phyloP scores from a whole-genome alignment of 1,140 invertebrate genomes.

The Eriosoma lanigerum region DNA sequence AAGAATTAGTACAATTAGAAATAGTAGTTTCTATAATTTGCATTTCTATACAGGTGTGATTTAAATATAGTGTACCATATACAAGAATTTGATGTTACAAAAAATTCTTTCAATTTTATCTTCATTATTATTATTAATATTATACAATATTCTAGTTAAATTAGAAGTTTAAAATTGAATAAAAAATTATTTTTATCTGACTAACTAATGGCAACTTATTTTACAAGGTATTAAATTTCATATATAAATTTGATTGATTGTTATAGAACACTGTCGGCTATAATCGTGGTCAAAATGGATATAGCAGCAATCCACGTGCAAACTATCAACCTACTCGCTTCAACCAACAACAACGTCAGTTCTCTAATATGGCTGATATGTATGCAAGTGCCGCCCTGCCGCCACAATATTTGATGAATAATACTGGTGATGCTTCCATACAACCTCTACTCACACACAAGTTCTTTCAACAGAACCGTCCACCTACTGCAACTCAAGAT shows the following conservation, averaged over 20 bases:
- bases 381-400: conserved; percentile 62
- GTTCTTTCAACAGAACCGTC: conserved; percentile 64
- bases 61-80: no score
- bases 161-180: no score
- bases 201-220: no score
- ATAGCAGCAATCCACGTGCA: conserved; percentile 57
- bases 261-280: conserved; percentile 54
- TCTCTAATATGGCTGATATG: conserved; percentile 57
- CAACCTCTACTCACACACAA: conserved; percentile 66
- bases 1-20: no score
- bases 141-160: no score
- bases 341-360: conserved; percentile 58
- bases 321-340: conserved; percentile 56
- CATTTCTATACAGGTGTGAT: no score
- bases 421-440: conserved; percentile 60
- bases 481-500: conserved; percentile 62
- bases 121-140: no score
- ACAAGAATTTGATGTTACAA: no score
- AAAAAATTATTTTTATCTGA: no score
- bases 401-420: conserved; percentile 62
- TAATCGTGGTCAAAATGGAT: conserved; percentile 57
- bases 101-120: no score
- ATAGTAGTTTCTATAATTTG: no score
- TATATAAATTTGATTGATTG: not conserved
- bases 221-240: no score